phyloP scores from a whole-genome alignment of 2,797 vertebrate genomes.

The Ptychadena robeensis region DNA sequence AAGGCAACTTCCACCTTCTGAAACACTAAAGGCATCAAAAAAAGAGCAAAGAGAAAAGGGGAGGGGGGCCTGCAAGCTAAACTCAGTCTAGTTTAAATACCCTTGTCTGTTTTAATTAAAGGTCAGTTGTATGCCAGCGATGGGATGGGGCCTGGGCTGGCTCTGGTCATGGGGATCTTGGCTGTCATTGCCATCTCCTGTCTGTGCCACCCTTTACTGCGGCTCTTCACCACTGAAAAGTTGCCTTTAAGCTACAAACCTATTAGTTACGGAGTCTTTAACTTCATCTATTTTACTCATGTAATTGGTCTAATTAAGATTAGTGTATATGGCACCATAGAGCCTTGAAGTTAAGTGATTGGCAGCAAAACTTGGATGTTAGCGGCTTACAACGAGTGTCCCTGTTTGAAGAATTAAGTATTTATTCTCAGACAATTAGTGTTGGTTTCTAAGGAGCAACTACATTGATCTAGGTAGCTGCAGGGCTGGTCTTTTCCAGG shows the following conservation, averaged over 20 bases:
- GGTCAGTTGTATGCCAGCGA: constrained; percentile 57
- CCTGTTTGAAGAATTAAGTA: background rate
- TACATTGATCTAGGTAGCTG: background rate
- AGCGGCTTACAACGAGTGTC: constrained; percentile 11
- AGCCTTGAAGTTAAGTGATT: constrained; percentile 46
- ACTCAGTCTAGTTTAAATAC: constrained; percentile 50
- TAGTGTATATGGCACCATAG: background rate
- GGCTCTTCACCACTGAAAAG: background rate
- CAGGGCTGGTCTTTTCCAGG: background rate
- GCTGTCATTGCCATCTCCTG: constrained; percentile 57
- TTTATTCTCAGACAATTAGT: background rate
- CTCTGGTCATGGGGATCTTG: constrained; percentile 45
- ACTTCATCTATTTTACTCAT: constrained; percentile 14
- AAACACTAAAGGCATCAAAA: constrained; percentile 55
- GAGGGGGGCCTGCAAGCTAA: background rate
- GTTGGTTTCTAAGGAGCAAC: background rate
- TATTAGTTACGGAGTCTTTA: constrained; percentile 44
- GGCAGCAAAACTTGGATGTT: constrained; percentile 54
- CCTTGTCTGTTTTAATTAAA: constrained; percentile 60
- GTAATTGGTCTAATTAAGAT: background rate
- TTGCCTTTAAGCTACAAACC: constrained; percentile 23
- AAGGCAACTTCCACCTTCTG: constrained; percentile 74
- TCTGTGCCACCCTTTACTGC: constrained; percentile 53
- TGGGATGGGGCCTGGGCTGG: constrained; percentile 30
- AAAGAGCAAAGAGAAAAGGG: constrained; percentile 34